A percentile compares a stretch with the other conserved stretches of the same genome.
Conservation (phyloP, 2,888 invertebrate genomes). For the Diplazon laetatorius region DNA sequence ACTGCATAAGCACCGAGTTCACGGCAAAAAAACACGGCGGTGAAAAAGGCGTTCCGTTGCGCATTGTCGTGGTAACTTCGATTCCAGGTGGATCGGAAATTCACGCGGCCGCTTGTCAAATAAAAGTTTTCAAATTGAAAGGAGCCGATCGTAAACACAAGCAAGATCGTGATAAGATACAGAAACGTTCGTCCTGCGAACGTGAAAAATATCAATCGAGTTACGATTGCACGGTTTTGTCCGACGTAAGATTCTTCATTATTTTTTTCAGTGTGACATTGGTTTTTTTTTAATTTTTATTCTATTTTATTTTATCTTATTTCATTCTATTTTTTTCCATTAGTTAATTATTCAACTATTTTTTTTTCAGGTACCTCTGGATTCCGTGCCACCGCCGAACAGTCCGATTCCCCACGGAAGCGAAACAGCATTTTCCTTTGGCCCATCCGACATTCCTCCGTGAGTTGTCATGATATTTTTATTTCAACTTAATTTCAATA, state of each 20-base stretch:
- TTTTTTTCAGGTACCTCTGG: conserved; percentile 76
- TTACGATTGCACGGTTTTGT: conserved; percentile 96
- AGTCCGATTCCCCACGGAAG: conserved; percentile 66
- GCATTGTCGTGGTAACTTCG: conserved; percentile 96
- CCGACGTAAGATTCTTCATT: conserved; percentile 87
- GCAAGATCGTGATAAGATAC: conserved; percentile 97
- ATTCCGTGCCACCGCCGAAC: conserved; percentile 74
- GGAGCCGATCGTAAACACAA: conserved; percentile 99
- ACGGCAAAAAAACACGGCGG: conserved; percentile 99
- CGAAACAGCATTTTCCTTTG: neutral
- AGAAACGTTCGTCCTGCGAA: conserved; percentile 91
- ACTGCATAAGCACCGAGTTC: conserved; percentile 99
- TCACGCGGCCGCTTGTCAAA: conserved; percentile 97
- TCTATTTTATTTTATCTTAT: too few species aligned
- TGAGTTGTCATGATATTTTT: too few species aligned
- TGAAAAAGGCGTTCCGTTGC: conserved; percentile 98
- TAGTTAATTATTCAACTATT: too few species aligned
- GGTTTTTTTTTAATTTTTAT: neutral
- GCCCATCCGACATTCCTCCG: neutral
- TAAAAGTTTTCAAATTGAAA: conserved; percentile 96
- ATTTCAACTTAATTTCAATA: too few species aligned
- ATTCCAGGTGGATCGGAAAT: conserved; percentile 87
- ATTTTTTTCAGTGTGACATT: neutral
- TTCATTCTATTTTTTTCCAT: too few species aligned
- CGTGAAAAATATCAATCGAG: conserved; percentile 97